A percentile compares a stretch with the other conserved stretches of the same genome.
Conservation (phyloP, 2,888 invertebrate species). For the Drosophila fungiperda region DNA sequence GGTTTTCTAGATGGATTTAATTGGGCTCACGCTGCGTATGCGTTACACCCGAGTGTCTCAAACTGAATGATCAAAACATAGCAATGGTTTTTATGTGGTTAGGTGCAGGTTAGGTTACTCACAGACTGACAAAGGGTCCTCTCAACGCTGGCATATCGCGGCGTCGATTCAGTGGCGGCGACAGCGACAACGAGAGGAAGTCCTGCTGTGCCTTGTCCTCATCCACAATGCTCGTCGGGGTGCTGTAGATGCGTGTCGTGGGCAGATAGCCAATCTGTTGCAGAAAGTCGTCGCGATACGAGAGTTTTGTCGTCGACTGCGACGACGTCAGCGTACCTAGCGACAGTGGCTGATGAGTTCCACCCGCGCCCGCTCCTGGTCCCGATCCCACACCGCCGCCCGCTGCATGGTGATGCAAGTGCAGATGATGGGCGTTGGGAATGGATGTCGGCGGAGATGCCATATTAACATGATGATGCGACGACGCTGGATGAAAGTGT, state of each 20-base stretch:
- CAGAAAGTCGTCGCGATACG: slow-evolving; percentile 84
- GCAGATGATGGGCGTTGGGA: slow-evolving; percentile 66
- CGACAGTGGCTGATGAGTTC: slow-evolving; percentile 58
- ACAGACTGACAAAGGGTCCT: slow-evolving; percentile 85
- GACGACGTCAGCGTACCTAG: slow-evolving; percentile 78
- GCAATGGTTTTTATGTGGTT: slow-evolving; percentile 11
- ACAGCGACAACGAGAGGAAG: slow-evolving; percentile 84
- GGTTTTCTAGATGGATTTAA: slow-evolving; percentile 41
- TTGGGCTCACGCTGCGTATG: slow-evolving; percentile 40
- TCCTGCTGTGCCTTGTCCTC: slow-evolving; percentile 84
- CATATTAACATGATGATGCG: slow-evolving; percentile 53
- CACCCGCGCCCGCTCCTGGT: slow-evolving; percentile 29
- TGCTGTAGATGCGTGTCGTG: slow-evolving; percentile 83
- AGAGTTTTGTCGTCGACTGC: slow-evolving; percentile 83
- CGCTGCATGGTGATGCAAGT: slow-evolving; percentile 69
- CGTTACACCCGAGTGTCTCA: slow-evolving; percentile 5
- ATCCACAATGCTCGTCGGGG: slow-evolving; percentile 81
- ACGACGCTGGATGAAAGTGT: slow-evolving; percentile 71
- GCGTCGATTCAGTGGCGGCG: slow-evolving; percentile 85
- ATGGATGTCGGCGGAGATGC: slow-evolving; percentile 42
- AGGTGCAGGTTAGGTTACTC: slow-evolving; percentile 68
- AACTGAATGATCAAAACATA: slow-evolving; percentile 15
- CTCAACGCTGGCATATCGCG: slow-evolving; percentile 85
- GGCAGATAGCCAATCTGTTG: slow-evolving; percentile 85
- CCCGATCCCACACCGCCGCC: slow-evolving; percentile 17